Conservation (phyloP, 92 coral and sea anemone species). For the Paragorgia papillata region DNA sequence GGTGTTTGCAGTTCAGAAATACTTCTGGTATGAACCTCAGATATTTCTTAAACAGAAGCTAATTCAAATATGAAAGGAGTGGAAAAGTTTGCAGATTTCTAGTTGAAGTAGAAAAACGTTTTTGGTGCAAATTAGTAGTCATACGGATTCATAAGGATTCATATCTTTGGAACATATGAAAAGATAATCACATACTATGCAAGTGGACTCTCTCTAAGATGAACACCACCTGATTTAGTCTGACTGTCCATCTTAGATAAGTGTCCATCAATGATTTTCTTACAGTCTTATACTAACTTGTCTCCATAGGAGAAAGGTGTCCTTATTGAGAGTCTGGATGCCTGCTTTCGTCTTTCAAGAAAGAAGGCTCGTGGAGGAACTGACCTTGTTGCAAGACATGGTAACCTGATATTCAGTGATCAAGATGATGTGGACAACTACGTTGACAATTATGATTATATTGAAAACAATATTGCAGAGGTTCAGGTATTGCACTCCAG, state of each 20-base stretch:
- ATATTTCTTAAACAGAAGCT: no score
- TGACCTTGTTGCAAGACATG: slow-evolving; percentile 49
- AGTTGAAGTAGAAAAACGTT: no score
- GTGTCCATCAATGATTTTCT: no score
- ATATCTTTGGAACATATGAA: no score
- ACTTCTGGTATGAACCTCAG: no score
- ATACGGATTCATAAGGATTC: no score
- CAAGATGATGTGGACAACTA: slow-evolving; percentile 71
- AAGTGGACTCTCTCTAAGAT: neutral
- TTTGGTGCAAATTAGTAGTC: no score
- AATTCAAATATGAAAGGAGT: no score
- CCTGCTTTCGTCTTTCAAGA: slow-evolving; percentile 64
- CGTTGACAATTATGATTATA: slow-evolving; percentile 58
- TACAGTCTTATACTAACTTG: neutral
- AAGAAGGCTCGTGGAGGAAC: slow-evolving; percentile 56
- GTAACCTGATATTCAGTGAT: slow-evolving; percentile 63
- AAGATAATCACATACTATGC: neutral
- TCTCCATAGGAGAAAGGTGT: slow-evolving; percentile 59
- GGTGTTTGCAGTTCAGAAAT: no score
- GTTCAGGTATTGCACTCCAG: slow-evolving; percentile 30
- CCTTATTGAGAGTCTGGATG: slow-evolving; percentile 73
- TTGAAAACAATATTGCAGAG: slow-evolving; percentile 26
- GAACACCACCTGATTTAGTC: no score
- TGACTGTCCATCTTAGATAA: no score
- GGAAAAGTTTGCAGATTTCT: no score